phyloP scores from a whole-genome alignment of 1,140 invertebrate genomes.

The Drosophila pallidifrons region DNA sequence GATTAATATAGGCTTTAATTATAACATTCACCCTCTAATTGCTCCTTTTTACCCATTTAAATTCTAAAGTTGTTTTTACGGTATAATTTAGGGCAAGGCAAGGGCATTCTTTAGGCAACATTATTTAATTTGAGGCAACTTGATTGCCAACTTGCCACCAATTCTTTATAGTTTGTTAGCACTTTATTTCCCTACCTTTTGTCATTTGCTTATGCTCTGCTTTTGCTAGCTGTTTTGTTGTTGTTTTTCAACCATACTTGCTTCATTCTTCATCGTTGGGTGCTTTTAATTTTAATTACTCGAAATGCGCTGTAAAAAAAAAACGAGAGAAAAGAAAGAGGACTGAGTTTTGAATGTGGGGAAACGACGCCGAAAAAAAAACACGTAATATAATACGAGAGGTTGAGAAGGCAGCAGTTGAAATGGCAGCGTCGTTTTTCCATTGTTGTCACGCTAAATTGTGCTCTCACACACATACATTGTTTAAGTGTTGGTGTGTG shows the following conservation, averaged over 20 bases:
- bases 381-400: background rate
- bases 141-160: conserved; percentile 10
- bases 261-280: background rate
- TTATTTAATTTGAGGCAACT: conserved; percentile 34
- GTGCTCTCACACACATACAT: conserved; percentile 13
- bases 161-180: background rate
- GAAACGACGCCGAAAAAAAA: background rate
- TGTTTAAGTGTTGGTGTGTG: too few species aligned
- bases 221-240: conserved; percentile 14
- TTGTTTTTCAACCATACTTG: background rate
- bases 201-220: background rate
- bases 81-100: background rate
- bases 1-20: too few species aligned
- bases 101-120: background rate
- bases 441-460: conserved; percentile 72
- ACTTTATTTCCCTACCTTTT: conserved; percentile 7
- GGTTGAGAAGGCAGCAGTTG: background rate
- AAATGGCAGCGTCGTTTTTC: conserved; percentile 40
- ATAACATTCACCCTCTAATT: too few species aligned
- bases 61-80: background rate
- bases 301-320: conserved; percentile 6
- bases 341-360: background rate
- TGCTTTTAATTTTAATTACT: conserved; percentile 35
- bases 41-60: too few species aligned
- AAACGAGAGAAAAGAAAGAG: too few species aligned